These are phyloP conservation scores for Mnemiopsis leidyi DNA, from an alignment of 37 sponge, comb jelly and placozoan genomes.

Conservation along the genomic window DNA sequence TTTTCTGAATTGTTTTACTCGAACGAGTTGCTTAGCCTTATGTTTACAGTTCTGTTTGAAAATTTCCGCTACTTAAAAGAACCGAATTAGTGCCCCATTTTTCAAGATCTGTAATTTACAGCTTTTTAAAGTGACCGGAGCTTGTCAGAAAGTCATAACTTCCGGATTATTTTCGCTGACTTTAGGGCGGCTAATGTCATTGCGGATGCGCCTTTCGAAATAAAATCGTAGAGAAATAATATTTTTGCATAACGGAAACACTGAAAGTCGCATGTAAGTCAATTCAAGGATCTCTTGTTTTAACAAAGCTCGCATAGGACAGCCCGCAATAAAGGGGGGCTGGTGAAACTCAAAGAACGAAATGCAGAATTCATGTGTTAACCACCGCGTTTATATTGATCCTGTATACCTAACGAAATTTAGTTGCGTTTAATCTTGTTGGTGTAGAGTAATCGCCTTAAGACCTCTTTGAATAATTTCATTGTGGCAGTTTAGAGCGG, in stretches of 20 bases:
- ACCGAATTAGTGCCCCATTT: background rate
- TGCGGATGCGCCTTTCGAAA: background rate
- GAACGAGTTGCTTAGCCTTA: background rate
- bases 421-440: conserved; percentile 20
- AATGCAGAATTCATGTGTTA: background rate
- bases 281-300: background rate
- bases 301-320: background rate
- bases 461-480: conserved; percentile 4
- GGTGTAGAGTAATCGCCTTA: conserved; percentile 4
- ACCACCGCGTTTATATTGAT: background rate
- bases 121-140: background rate
- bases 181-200: background rate
- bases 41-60: background rate
- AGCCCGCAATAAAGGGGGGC: background rate
- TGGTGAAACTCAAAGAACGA: background rate
- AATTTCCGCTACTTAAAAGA: background rate
- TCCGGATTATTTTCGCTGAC: background rate
- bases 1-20: background rate
- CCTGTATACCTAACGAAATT: background rate
- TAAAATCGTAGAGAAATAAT: background rate
- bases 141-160: background rate
- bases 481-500: background rate
- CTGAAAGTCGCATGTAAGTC: background rate
- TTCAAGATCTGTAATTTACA: background rate
- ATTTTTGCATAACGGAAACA: background rate